Conservation (phyloP, 2,888 invertebrate genomes). For the Venusia cambrica region DNA sequence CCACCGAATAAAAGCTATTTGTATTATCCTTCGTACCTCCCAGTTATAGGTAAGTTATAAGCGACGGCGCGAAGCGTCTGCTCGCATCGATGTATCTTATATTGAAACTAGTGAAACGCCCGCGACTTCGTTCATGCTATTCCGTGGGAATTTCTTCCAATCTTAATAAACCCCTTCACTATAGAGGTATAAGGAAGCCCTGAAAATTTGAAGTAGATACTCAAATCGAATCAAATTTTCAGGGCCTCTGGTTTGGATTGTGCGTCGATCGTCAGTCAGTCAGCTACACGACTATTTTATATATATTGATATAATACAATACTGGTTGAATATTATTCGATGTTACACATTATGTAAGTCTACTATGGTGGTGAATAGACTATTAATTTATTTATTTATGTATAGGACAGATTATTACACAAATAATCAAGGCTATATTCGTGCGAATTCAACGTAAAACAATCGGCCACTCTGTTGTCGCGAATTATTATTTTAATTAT, state of each 20-base stretch:
- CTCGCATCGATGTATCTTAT: conserved; percentile 8
- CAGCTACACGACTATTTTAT: too few species aligned
- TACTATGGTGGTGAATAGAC: conserved; percentile 35
- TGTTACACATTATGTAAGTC: conserved; percentile 25
- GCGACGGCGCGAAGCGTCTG: conserved; percentile 18
- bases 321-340: conserved; percentile 17
- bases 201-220: too few species aligned
- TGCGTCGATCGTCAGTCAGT: too few species aligned
- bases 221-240: too few species aligned
- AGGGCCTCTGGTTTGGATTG: too few species aligned
- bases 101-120: too few species aligned
- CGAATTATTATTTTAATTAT: conserved; percentile 51
- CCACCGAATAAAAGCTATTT: conserved; percentile 20
- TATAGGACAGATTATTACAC: conserved; percentile 25
- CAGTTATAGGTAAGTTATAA: conserved; percentile 13
- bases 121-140: too few species aligned
- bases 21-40: conserved; percentile 20
- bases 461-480: conserved; percentile 56
- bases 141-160: too few species aligned
- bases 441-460: conserved; percentile 43
- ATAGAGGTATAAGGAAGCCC: too few species aligned
- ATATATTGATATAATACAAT: too few species aligned
- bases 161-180: too few species aligned
- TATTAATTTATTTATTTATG: conserved; percentile 52
- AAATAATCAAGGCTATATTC: conserved; percentile 32